phyloP scores from a whole-genome alignment of 2,113 vertebrate genomes.

The Ifrita kowaldi region DNA sequence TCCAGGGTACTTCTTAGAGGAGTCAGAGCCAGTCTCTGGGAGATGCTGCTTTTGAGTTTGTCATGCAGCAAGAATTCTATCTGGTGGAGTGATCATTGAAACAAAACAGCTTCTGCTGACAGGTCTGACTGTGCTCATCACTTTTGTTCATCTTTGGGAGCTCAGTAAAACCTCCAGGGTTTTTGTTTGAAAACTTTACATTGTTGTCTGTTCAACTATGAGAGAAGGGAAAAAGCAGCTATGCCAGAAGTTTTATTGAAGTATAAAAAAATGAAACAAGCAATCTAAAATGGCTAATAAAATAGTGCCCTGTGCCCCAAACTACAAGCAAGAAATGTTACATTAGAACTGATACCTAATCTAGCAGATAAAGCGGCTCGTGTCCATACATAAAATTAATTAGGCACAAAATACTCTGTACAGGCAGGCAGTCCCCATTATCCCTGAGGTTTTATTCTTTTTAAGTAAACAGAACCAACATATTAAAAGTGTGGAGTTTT shows the following conservation, averaged over 20 bases:
- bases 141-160: not conserved
- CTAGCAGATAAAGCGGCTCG: not conserved
- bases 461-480: not conserved
- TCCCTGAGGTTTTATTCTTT: not conserved
- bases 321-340: not conserved
- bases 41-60: not conserved
- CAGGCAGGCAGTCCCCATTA: not conserved
- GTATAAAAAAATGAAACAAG: not conserved
- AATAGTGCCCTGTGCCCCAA: not conserved
- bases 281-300: conserved; percentile 6
- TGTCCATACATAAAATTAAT: conserved; percentile 35
- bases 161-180: not conserved
- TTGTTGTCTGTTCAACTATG: not conserved
- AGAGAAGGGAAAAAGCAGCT: not conserved
- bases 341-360: not conserved
- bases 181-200: conserved; percentile 9
- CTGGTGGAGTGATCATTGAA: not conserved
- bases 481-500: not conserved
- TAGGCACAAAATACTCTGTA: not conserved
- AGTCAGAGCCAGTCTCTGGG: not conserved
- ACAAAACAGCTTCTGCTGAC: not conserved
- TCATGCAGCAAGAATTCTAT: not conserved
- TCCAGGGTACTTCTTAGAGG: not conserved
- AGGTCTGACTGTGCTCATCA: not conserved
- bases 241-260: not conserved